A percentile compares a stretch with the other conserved stretches of the same genome.
Conservation (phyloP, 2,888 invertebrate genomes). For the Sinopyrophorus schimmeli region DNA sequence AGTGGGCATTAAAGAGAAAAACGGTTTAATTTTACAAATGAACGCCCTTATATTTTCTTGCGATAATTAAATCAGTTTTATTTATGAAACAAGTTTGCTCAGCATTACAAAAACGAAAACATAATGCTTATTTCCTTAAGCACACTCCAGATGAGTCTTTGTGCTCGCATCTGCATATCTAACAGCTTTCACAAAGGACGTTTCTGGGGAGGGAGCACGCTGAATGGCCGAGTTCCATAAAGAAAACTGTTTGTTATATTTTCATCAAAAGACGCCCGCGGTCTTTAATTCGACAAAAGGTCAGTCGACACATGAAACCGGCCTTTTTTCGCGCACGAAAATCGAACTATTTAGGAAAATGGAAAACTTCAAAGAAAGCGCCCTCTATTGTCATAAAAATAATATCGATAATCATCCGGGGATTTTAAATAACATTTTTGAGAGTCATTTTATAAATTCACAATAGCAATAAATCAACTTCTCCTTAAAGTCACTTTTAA, state of each 20-base stretch:
- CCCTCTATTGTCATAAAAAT: too few relatives aligned
- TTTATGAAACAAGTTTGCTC: slow-evolving; percentile 34
- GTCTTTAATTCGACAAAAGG: slow-evolving; percentile 29
- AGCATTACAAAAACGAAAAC: slow-evolving; percentile 32
- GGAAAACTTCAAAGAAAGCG: too few relatives aligned
- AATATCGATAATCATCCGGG: too few relatives aligned
- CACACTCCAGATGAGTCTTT: slow-evolving; percentile 32
- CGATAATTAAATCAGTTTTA: slow-evolving; percentile 40
- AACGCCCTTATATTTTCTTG: slow-evolving; percentile 32
- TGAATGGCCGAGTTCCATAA: slow-evolving; percentile 26
- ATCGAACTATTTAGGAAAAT: too few relatives aligned
- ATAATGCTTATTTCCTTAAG: slow-evolving; percentile 35
- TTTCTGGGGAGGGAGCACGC: slow-evolving; percentile 22
- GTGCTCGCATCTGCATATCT: slow-evolving; percentile 34
- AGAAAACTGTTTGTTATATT: slow-evolving; percentile 32
- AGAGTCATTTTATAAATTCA: too few relatives aligned
- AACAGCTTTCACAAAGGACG: slow-evolving; percentile 24
- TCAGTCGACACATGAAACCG: slow-evolving; percentile 21
- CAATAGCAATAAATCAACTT: too few relatives aligned
- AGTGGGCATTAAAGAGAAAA: slow-evolving; percentile 18
- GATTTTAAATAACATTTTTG: too few relatives aligned
- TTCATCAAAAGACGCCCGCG: slow-evolving; percentile 33
- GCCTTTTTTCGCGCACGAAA: too few relatives aligned
- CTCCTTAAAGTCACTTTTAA: too few relatives aligned
- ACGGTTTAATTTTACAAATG: slow-evolving; percentile 37